Base-by-base conservation (phyloP, 2,888 invertebrate genomes). In the Harpalus rubripes region DNA sequence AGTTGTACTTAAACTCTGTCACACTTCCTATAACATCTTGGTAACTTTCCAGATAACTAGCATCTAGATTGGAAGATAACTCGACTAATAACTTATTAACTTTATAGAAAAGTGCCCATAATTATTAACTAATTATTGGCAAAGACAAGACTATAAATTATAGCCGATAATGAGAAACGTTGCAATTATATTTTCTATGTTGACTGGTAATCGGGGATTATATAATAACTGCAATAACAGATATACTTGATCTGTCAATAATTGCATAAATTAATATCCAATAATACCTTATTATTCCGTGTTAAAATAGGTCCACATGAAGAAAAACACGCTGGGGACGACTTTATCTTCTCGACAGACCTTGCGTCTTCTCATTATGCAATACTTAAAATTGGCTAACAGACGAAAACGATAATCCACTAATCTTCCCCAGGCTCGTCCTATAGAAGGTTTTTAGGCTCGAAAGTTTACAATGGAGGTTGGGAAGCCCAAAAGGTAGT, bases 31-130 rank as follows among this genome's bases (percentile, higher is more conserved):
- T 32, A 52, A 52, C 44, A 44, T 74, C 44, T 16, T 44, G 72
- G 44, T 18, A 74, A 74, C 72, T 74, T 74, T 74, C 72, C 72
- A 74, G 72, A 52, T 74, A 74, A 74, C 72, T 41, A 52, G 72
- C 18, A 74, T 74, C 72, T 44, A 74, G 72, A 74, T 74, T 16
- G 16, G 72, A 8, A 74, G 72, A 74, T 44, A 74, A 74, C 44
- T 74, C 44, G 10, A 12, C 44, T 52, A 52, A 52, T 52, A 52
- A 52, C 44, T 44, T 44, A 44, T 44, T 6, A 44, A 44, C 44
- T 52, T 52, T 52, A 52, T 15, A 68, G 7, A 68, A 74, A 74
- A 74, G 44, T 74, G 16, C 12, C 44, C 72, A 74, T 74, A 44
- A 44, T 74, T 74, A 74, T 74, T 41, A 44, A 74, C 72, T 74